These are phyloP conservation scores for Phalanger gymnotis DNA, from an alignment of 2,797 vertebrate genomes.

Conservation along the genomic window DNA sequence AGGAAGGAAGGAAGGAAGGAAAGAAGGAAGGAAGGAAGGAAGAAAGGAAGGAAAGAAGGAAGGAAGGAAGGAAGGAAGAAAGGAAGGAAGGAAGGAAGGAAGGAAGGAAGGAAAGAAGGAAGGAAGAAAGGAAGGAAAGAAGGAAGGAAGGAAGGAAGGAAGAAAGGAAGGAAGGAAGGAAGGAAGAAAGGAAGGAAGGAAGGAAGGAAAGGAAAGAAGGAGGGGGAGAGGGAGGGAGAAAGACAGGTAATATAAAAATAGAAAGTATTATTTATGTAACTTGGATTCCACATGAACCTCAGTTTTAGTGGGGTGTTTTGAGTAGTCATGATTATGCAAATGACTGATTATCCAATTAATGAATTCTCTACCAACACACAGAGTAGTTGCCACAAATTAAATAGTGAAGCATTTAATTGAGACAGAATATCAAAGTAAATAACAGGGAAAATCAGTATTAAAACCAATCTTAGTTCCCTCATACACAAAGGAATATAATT, in stretches of 20 bases:
- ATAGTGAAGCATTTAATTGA: neutral
- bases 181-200: too few relatives aligned
- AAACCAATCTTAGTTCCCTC: neutral
- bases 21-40: neutral
- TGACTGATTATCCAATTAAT: neutral
- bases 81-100: neutral
- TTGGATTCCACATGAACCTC: neutral
- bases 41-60: neutral
- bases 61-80: neutral
- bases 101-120: too few relatives aligned
- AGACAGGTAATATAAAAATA: neutral
- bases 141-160: neutral
- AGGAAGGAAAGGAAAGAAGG: neutral
- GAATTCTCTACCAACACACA: neutral
- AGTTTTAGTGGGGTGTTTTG: neutral
- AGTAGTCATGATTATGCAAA: neutral
- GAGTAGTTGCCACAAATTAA: neutral
- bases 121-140: neutral
- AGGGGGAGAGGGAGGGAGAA: neutral
- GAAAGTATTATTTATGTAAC: neutral
- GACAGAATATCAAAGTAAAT: neutral
- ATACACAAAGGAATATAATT: neutral
- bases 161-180: neutral
- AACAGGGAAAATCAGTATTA: neutral
- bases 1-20: too few relatives aligned